These are phyloP conservation scores for Sus cebifrons DNA, from an alignment of 2,797 vertebrate species.

Conservation along the genomic window DNA sequence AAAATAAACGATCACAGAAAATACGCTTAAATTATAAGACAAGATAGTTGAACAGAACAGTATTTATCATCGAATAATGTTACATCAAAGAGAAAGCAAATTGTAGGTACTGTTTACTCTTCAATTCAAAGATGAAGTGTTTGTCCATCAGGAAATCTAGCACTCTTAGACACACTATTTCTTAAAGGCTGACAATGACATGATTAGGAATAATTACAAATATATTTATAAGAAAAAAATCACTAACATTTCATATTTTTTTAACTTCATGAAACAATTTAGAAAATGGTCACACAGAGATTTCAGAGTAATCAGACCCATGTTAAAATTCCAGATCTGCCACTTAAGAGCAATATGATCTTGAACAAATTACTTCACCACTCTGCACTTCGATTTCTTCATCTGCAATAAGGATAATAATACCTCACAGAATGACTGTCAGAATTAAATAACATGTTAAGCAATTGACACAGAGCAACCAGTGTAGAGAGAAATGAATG, in stretches of 20 bases:
- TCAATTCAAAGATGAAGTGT: conserved; percentile 24
- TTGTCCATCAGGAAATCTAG: background rate
- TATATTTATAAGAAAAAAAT: background rate
- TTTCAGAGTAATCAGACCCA: background rate
- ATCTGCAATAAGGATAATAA: conserved; percentile 44
- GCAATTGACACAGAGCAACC: background rate
- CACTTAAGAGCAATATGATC: conserved; percentile 51
- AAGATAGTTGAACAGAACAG: background rate
- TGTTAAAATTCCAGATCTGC: conserved; percentile 48
- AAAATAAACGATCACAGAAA: conserved; percentile 14
- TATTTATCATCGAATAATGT: background rate
- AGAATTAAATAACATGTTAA: conserved; percentile 39
- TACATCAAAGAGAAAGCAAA: conserved; percentile 36
- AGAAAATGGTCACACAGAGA: background rate
- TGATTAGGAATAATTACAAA: conserved; percentile 47
- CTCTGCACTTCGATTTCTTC: conserved; percentile 43
- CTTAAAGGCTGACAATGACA: conserved; percentile 35
- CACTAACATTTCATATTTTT: background rate
- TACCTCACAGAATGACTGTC: background rate
- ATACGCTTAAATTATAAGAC: conserved; percentile 17
- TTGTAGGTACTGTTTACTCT: conserved; percentile 21
- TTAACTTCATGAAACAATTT: conserved; percentile 56
- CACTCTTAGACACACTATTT: conserved; percentile 13
- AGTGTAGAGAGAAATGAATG: conserved; percentile 7
- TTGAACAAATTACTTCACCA: conserved; percentile 67